phyloP scores from a whole-genome alignment of 2,113 vertebrate genomes.

The Tiliqua scincoides region DNA sequence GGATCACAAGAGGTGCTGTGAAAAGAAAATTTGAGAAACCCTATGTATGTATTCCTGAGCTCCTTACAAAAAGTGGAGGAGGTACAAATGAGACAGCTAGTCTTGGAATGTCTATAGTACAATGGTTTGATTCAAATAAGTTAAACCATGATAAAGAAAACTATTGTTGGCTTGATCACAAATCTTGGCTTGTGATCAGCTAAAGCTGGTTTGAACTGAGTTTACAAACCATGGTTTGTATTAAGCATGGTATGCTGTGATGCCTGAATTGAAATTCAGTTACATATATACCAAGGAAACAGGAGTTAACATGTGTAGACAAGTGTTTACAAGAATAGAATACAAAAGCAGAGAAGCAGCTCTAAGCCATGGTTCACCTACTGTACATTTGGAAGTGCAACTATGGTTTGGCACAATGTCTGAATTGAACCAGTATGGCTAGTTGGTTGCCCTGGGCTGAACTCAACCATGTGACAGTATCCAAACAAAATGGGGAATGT shows the following conservation, averaged over 20 bases:
- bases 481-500: not conserved
- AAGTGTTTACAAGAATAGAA: not conserved
- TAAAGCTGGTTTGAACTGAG: no score
- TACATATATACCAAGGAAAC: not conserved
- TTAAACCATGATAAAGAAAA: not conserved
- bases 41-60: not conserved
- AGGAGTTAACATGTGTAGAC: not conserved
- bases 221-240: not conserved
- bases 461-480: not conserved
- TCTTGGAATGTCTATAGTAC: not conserved
- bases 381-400: not conserved
- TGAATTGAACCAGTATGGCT: not conserved
- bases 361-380: not conserved
- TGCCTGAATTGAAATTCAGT: no score
- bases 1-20: not conserved
- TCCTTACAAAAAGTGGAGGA: not conserved
- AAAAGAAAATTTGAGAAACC: not conserved
- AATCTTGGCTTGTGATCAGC: not conserved
- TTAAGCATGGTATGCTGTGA: no score
- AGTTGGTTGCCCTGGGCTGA: not conserved
- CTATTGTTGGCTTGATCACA: not conserved
- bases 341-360: not conserved
- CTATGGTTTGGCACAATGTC: not conserved
- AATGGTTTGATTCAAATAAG: not conserved
- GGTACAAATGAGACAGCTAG: not conserved